Evolutionary conservation across 2,113 vertebrate species (phyloP).

Genomic region (Upupa epops): DNA sequence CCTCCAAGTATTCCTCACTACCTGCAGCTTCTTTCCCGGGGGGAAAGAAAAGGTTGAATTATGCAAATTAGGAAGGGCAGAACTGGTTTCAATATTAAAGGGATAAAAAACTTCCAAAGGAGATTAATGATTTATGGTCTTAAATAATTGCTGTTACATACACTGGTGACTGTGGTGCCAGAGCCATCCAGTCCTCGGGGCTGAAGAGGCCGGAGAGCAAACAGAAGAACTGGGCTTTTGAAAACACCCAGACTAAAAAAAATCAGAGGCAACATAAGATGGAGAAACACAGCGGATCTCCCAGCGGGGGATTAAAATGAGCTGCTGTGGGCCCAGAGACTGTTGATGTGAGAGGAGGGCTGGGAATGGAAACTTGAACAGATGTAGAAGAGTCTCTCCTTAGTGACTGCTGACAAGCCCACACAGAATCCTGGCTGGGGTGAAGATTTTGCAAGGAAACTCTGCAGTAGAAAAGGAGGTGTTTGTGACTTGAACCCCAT

Average conservation of each 20-base stretch:
- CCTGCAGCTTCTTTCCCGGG: not conserved
- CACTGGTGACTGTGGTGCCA: not conserved
- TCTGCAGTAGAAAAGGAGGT: not conserved
- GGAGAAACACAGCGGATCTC: not conserved
- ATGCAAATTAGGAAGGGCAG: not conserved
- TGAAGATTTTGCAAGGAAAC: not conserved
- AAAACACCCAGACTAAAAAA: slow-evolving; percentile 15
- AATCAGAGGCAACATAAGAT: not conserved
- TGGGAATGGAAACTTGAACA: not conserved
- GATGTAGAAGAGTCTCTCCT: not conserved
- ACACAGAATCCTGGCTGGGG: not conserved
- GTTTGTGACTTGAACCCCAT: not conserved
- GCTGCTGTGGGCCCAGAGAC: not conserved
- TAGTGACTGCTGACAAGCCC: not conserved
- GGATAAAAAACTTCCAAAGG: not conserved
- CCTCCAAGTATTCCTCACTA: not conserved
- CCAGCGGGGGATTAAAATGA: not conserved
- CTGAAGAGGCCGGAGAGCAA: not conserved
- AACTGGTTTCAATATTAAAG: not conserved
- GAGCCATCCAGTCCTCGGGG: not conserved
- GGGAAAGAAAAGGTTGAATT: not conserved
- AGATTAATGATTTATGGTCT: not conserved
- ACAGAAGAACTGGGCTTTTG: not conserved
- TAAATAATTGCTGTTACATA: not conserved
- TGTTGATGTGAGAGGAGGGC: not conserved